Base-by-base conservation (phyloP, 1,140 invertebrate species). In the Drosophila neocordata region DNA sequence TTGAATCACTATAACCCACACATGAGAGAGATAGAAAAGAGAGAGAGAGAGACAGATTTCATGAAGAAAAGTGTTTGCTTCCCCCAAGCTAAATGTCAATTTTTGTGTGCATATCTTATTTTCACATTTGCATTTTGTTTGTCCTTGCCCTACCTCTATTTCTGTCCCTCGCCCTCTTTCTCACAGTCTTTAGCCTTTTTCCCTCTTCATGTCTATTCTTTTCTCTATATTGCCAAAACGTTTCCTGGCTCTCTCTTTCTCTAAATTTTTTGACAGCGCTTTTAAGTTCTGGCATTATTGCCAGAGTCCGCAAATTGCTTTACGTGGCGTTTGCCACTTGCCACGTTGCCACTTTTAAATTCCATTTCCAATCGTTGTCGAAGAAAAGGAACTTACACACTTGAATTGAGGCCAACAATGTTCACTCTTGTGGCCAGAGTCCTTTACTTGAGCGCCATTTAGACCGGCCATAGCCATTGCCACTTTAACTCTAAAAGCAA, bases 121-220 rank as follows among this genome's bases (percentile, higher is more conserved):
- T 71, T 27, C 51, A 58, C 73, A 69, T 77, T 77, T 77, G 74
- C 63, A 74, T 74, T 74, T 73, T 66, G 62, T 73, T 65, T 73
- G 71, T 73, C 69, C 71, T 73, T 73, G 61, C 44, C 31, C 12
- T 24, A 8, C 24, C 71, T 75, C n/a, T n/a, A 13, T 62, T 34
- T 75, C 11, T 61, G 4, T 56, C 34, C 37, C 55, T 64, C 8
- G 34, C 24, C 27, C 8, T 11, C 8, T 11, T 4, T 0, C 5
- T 13, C 41, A n/a, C 11, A 22, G 7, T 31, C 72, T 75, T 76
- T 48, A 48, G 8, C 41, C 41, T 48, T 65, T 65, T 24, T 13
- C 22, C 13, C 8, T 15, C 12, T 55, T 44, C 63, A 15, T 56
- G 8, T 48, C 38, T 59, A 61, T 64, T 20, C 41, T 37, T 38